phyloP scores from a whole-genome alignment of 2,888 invertebrate genomes.

The Agrypnus murinus region DNA sequence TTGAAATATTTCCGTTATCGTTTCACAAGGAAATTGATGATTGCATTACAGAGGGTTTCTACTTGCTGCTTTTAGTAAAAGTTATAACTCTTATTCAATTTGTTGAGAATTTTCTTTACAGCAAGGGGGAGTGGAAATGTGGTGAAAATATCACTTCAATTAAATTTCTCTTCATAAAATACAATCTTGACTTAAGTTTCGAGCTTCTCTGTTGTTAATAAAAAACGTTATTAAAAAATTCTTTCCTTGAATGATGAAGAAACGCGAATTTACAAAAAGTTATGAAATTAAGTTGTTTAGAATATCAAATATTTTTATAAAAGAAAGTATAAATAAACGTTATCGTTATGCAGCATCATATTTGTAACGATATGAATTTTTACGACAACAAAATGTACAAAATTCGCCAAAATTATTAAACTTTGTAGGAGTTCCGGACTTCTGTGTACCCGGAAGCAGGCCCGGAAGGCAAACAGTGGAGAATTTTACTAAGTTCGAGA shows the following conservation, averaged over 20 bases:
- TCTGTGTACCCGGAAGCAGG: slow-evolving; percentile 50
- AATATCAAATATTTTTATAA: neutral
- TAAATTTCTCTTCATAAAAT: neutral
- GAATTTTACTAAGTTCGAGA: slow-evolving; percentile 54
- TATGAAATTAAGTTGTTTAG: neutral
- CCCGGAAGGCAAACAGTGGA: slow-evolving; percentile 52
- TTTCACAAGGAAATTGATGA: slow-evolving; percentile 51
- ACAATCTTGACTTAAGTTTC: neutral
- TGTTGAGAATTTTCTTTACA: slow-evolving; percentile 32
- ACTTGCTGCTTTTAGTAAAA: slow-evolving; percentile 47
- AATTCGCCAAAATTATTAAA: slow-evolving; percentile 47
- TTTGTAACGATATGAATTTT: slow-evolving; percentile 21
- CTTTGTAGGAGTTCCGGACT: slow-evolving; percentile 46
- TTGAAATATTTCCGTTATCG: slow-evolving; percentile 58
- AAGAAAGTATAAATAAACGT: slow-evolving; percentile 10
- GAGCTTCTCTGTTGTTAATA: neutral
- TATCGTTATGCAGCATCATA: slow-evolving; percentile 12
- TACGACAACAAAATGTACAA: slow-evolving; percentile 34
- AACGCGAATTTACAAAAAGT: neutral
- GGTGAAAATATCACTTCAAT: slow-evolving; percentile 20
- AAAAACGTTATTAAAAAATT: no score
- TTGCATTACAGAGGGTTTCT: slow-evolving; percentile 46
- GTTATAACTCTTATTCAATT: slow-evolving; percentile 49
- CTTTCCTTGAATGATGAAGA: neutral
- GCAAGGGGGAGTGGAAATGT: slow-evolving; percentile 18